Evolutionary conservation across 2,797 vertebrate genomes (phyloP), one percentile per base, ranked within the genome.

Genomic region (Catostomus latipinnis): DNA sequence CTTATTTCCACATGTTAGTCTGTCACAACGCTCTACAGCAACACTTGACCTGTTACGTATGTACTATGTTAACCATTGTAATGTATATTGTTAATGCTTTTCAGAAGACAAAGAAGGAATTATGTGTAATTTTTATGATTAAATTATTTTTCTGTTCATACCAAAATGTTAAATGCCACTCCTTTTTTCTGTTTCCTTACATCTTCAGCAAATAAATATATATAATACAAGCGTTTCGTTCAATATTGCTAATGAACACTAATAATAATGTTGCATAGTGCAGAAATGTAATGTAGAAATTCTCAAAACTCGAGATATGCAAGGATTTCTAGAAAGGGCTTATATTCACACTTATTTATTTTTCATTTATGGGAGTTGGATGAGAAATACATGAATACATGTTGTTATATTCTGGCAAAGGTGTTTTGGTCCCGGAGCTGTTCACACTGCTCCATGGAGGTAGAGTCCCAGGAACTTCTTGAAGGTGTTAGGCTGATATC

Each of bases 401-500:
- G 52, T 56, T 7, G 14, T 63, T 14, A 76, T 50, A 10, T 58
- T 71, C 14, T 62, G 49, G n/a, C 14, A 58, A 65, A 50, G 11
- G n/a, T 60, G 53, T 6, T 50, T 48, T 81, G 43, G 7, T 57
- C 8, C 57, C 34, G 4, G 13, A 22, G 70, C n/a, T 34, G 63
- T 77, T 95, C 92, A 96, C 12, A 90, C 88, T 11, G 92, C 92
- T 84, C 97, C 97, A 0, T 98, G 93, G 67, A 99, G 90, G 89
- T 96, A 97, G 78, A 99, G 90, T 7, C 96, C 93, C 91, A 98
- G 91, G 90, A 99, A 98, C 92, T 96, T 99, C 87, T 85, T 93
- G 93, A 98, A 98, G 1, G 93, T 95, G 85, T 96, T 94, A 45
- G 96, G 94, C 80, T 94, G 92, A 91, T 96, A 96, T 88, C 95